These are phyloP conservation scores for Chrysotoxum bicinctum DNA, from an alignment of 2,888 invertebrate genomes.

Conservation along the genomic window DNA sequence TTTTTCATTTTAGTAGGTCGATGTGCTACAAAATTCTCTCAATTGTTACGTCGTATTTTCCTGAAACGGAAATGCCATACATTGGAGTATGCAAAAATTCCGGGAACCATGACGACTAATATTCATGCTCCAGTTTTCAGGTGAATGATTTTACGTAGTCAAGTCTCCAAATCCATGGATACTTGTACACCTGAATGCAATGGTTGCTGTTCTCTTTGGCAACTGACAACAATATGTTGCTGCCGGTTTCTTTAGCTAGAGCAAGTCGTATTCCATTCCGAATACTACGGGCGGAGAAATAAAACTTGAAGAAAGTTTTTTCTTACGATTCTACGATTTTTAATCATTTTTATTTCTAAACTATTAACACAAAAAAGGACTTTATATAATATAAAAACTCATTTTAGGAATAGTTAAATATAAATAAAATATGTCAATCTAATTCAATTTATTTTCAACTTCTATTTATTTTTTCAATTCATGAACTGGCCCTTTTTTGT, in stretches of 20 bases:
- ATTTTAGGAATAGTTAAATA: too few relatives aligned
- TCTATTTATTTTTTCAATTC: neutral
- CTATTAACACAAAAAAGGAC: neutral
- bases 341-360: neutral
- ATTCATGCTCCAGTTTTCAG: slow-evolving; percentile 56
- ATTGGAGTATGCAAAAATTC: slow-evolving; percentile 42
- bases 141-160: slow-evolving; percentile 56
- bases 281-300: neutral
- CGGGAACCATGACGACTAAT: slow-evolving; percentile 40
- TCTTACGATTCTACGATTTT: neutral
- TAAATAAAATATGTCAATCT: neutral
- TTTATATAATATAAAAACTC: too few relatives aligned
- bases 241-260: neutral
- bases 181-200: slow-evolving; percentile 19
- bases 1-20: slow-evolving; percentile 24
- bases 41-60: slow-evolving; percentile 43
- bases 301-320: neutral
- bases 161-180: slow-evolving; percentile 36
- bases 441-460: neutral
- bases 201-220: slow-evolving; percentile 21
- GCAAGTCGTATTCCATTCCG: neutral
- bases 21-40: slow-evolving; percentile 35
- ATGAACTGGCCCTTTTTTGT: neutral
- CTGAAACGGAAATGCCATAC: slow-evolving; percentile 33
- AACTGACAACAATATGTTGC: slow-evolving; percentile 40